Conservation (phyloP, 1,140 invertebrate species). For the Macrotrachela quadricornifera region DNA sequence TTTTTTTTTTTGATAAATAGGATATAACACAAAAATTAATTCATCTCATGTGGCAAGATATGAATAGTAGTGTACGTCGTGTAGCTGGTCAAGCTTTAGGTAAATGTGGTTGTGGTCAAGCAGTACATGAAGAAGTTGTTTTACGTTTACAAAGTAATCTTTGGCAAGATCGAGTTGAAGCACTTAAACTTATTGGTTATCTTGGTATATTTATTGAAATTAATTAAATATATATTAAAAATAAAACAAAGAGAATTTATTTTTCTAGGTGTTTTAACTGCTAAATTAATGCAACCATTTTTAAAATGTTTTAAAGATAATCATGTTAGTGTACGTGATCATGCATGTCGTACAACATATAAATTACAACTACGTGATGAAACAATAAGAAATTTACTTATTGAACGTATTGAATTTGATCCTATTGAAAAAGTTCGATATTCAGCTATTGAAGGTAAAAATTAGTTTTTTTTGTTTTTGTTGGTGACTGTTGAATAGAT, state of each 20-base stretch:
- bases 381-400: conserved; percentile 17
- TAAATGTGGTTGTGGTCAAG: background rate
- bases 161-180: background rate
- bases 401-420: conserved; percentile 25
- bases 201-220: no score
- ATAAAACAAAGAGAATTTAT: no score
- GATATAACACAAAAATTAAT: background rate
- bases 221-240: no score
- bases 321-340: conserved; percentile 21
- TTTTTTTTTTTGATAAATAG: no score
- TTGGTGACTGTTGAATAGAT: no score
- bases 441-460: conserved; percentile 25
- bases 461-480: background rate
- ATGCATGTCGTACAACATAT: conserved; percentile 22
- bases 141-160: background rate
- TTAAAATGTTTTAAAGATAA: conserved; percentile 26
- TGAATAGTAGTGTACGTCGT: conserved; percentile 1
- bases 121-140: conserved; percentile 5
- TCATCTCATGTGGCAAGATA: conserved; percentile 7
- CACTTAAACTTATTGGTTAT: conserved; percentile 2
- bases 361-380: conserved; percentile 22
- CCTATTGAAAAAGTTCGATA: conserved; percentile 28
- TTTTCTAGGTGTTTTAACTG: conserved; percentile 30
- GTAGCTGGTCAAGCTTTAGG: conserved; percentile 2
- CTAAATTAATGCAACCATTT: conserved; percentile 23